These are phyloP conservation scores for Hemicentrotus pulcherrimus DNA, from an alignment of 35 echinoderm and acorn worm species.

Conservation along the genomic window DNA sequence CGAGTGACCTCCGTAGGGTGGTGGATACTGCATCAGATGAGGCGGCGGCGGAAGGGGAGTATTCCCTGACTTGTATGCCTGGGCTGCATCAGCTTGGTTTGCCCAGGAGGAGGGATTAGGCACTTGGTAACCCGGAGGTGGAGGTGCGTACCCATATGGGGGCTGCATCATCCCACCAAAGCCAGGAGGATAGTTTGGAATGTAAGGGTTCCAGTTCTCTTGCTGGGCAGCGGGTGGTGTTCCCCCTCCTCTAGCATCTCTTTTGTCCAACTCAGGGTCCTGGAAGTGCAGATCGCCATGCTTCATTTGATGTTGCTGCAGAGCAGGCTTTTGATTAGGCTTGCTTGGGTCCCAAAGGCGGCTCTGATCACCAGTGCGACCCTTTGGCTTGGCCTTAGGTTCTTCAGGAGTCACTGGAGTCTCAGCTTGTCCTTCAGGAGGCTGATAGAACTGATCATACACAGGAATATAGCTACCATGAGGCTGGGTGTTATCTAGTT, in stretches of 20 bases:
- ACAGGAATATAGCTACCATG: constrained; percentile 47
- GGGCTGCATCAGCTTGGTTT: constrained; percentile 44
- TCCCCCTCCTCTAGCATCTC: neutral
- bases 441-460: constrained; percentile 51
- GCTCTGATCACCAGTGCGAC: constrained; percentile 36
- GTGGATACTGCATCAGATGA: constrained; percentile 45
- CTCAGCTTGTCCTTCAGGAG: neutral
- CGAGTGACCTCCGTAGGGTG: neutral
- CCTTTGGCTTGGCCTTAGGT: constrained; percentile 35
- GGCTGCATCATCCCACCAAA: constrained; percentile 32
- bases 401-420: constrained; percentile 20
- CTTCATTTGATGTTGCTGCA: constrained; percentile 30
- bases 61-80: neutral
- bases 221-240: neutral
- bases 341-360: constrained; percentile 61
- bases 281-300: constrained; percentile 45
- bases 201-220: constrained; percentile 25
- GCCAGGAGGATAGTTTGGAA: constrained; percentile 35
- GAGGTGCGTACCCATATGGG: neutral
- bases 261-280: constrained; percentile 34
- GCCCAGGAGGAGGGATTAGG: constrained; percentile 46
- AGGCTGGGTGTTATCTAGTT: constrained; percentile 27
- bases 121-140: constrained; percentile 18
- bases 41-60: neutral
- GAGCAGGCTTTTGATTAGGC: constrained; percentile 50